A percentile compares a stretch with the other conserved stretches of the same genome.
phyloP scores from a whole-genome alignment of 2,888 invertebrate species.

The Tipula unca region DNA sequence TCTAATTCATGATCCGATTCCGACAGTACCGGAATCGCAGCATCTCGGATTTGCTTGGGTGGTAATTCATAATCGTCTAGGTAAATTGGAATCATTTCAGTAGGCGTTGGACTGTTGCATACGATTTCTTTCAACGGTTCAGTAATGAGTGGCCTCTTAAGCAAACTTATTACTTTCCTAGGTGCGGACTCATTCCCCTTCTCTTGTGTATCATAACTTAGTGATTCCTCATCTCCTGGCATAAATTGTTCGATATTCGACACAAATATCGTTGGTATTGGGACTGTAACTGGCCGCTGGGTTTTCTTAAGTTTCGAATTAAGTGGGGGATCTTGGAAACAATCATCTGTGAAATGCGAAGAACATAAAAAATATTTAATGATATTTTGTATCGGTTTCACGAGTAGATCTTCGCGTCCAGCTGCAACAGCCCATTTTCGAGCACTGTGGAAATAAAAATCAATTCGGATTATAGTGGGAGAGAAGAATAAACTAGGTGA shows the following conservation, averaged over 20 bases:
- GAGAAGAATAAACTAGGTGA: neutral
- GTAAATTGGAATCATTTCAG: neutral
- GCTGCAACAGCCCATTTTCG: constrained; percentile 25
- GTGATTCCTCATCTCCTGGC: neutral
- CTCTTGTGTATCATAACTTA: neutral
- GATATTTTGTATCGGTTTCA: constrained; percentile 23
- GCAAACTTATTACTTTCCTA: neutral
- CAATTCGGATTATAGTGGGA: too few species aligned
- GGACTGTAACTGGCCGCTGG: constrained; percentile 22
- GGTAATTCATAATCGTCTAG: neutral
- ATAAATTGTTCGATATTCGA: constrained; percentile 23
- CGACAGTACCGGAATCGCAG: neutral
- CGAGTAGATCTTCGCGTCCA: constrained; percentile 23
- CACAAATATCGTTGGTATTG: constrained; percentile 25
- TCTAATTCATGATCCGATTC: neutral
- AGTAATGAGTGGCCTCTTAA: neutral
- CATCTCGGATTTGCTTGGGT: neutral
- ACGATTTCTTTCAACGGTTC: neutral
- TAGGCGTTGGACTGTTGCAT: neutral
- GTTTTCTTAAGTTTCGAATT: constrained; percentile 25
- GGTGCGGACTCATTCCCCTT: neutral
- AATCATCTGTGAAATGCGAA: constrained; percentile 25
- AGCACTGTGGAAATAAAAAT: constrained; percentile 20
- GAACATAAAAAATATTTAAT: constrained; percentile 26
- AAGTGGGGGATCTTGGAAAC: constrained; percentile 24